These are phyloP conservation scores for Poecilobothrus nobilitatus DNA, from an alignment of 2,888 invertebrate species.

Conservation along the genomic window DNA sequence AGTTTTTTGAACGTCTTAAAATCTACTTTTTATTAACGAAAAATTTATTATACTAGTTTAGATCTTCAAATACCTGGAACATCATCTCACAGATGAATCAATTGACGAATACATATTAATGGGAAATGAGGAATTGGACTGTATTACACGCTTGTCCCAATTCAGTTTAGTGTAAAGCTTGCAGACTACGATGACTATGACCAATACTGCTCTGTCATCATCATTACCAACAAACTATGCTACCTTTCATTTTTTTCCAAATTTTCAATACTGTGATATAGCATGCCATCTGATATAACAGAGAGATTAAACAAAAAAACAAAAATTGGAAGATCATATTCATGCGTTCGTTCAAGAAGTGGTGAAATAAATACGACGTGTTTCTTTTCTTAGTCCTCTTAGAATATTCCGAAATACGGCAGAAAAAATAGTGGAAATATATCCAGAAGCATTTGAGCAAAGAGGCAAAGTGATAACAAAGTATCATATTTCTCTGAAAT, in stretches of 20 bases:
- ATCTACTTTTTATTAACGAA: too few relatives aligned
- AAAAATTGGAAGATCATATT: slow-evolving; percentile 18
- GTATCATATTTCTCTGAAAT: slow-evolving; percentile 12
- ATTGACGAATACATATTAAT: not conserved
- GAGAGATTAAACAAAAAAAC: slow-evolving; percentile 12
- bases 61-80: too few relatives aligned
- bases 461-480: slow-evolving; percentile 17
- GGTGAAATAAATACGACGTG: slow-evolving; percentile 20
- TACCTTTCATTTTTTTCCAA: slow-evolving; percentile 7
- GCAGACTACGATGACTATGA: not conserved
- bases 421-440: slow-evolving; percentile 18
- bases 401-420: slow-evolving; percentile 17
- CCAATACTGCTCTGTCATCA: not conserved
- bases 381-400: slow-evolving; percentile 19
- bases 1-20: too few relatives aligned
- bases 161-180: not conserved
- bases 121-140: not conserved
- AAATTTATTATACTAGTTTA: too few relatives aligned
- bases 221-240: not conserved
- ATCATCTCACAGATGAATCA: too few relatives aligned
- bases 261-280: slow-evolving; percentile 22
- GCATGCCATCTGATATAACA: slow-evolving; percentile 18
- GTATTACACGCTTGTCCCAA: not conserved
- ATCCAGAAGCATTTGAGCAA: slow-evolving; percentile 20
- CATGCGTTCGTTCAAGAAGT: slow-evolving; percentile 21